A percentile compares a stretch with the other conserved stretches of the same genome.
These are phyloP conservation scores for human DNA, from an alignment of 2,113 vertebrate species.

Conservation along the genomic window DNA sequence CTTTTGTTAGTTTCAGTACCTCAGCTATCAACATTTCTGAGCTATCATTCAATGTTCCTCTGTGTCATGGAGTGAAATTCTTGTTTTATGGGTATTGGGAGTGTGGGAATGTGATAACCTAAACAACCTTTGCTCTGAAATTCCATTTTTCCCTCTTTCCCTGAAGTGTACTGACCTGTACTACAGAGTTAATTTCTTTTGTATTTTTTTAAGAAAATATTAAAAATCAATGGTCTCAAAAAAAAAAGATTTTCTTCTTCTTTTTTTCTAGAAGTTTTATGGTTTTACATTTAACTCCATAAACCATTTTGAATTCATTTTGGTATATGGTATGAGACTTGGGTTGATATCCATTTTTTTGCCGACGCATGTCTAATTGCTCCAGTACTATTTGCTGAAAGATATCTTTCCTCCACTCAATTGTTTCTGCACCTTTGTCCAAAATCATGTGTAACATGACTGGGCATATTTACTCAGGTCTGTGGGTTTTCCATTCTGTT, in stretches of 20 bases:
- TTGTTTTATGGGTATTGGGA: constrained; percentile 73
- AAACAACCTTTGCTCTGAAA: constrained; percentile 77
- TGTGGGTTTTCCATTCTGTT: neutral
- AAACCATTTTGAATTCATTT: neutral
- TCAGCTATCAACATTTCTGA: neutral
- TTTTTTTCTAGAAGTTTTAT: neutral
- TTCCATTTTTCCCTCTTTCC: constrained; percentile 76
- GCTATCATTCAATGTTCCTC: neutral
- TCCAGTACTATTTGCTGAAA: neutral
- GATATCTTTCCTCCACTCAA: neutral
- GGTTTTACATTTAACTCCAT: neutral
- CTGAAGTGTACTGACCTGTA: constrained; percentile 73
- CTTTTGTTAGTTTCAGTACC: neutral
- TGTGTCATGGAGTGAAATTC: constrained; percentile 26
- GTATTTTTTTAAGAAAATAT: constrained; percentile 87
- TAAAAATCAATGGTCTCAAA: constrained; percentile 77
- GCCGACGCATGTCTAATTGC: neutral
- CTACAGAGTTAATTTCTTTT: constrained; percentile 83
- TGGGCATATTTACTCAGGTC: neutral
- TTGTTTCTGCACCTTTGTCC: neutral
- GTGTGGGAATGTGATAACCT: constrained; percentile 67
- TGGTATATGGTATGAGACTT: neutral
- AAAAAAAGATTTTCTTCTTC: too few species aligned
- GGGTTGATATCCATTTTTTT: neutral
- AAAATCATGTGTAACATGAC: neutral